A percentile compares a stretch with the other conserved stretches of the same genome.
These are phyloP conservation scores for Hedya salicella DNA, from an alignment of 2,888 invertebrate genomes.

Conservation along the genomic window DNA sequence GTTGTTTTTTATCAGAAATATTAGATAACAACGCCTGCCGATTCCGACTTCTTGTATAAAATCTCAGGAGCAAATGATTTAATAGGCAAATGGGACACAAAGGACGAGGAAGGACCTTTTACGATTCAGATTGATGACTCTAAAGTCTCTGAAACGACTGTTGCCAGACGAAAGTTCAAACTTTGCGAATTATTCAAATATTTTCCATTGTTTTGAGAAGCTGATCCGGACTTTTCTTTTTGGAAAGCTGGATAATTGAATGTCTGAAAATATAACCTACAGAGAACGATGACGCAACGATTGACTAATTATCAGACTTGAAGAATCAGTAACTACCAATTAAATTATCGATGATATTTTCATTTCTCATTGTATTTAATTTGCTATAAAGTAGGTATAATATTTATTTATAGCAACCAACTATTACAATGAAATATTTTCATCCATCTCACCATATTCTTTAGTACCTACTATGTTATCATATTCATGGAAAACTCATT, in stretches of 20 bases:
- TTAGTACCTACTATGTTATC: too few species aligned
- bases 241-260: conserved; percentile 17
- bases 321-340: background rate
- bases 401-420: background rate
- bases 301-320: background rate
- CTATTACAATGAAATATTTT: too few species aligned
- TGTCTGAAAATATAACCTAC: conserved; percentile 2
- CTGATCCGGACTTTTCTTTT: conserved; percentile 3
- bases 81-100: conserved; percentile 28
- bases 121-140: conserved; percentile 25
- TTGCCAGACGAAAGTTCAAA: conserved; percentile 18
- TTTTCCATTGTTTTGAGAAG: conserved; percentile 23
- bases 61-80: conserved; percentile 17
- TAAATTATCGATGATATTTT: background rate
- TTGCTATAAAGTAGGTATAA: background rate
- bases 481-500: too few species aligned
- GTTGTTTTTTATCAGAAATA: background rate
- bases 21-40: background rate
- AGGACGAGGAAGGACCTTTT: conserved; percentile 6
- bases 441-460: too few species aligned
- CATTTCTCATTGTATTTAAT: too few species aligned
- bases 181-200: conserved; percentile 29
- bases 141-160: conserved; percentile 25
- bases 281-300: background rate
- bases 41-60: conserved; percentile 15